Evolutionary conservation across 1,140 invertebrate genomes (phyloP).

Genomic region (Drosophila subobscura): DNA sequence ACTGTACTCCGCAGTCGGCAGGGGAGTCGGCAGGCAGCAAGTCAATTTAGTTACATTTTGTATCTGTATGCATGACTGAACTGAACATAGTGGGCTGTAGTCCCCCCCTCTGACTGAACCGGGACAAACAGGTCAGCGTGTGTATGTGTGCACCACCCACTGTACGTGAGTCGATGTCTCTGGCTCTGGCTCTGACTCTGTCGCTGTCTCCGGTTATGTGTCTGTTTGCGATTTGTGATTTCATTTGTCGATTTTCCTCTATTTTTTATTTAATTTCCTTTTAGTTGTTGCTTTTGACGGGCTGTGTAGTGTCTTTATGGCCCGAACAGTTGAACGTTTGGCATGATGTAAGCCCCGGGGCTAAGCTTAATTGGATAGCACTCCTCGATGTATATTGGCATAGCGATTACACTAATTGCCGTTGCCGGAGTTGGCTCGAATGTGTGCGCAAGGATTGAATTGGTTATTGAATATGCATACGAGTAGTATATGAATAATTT

Average conservation of each 20-base stretch:
- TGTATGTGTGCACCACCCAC: slow-evolving; percentile 13
- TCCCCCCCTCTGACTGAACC: too few species aligned
- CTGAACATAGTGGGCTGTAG: slow-evolving; percentile 7
- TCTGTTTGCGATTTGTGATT: slow-evolving; percentile 53
- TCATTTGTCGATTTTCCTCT: slow-evolving; percentile 53
- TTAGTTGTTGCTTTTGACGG: slow-evolving; percentile 41
- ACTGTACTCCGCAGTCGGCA: slow-evolving; percentile 56
- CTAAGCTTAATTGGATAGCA: slow-evolving; percentile 55
- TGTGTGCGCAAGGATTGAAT: slow-evolving; percentile 14
- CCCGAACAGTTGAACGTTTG: slow-evolving; percentile 5
- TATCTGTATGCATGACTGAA: slow-evolving; percentile 1
- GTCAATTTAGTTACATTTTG: slow-evolving; percentile 51
- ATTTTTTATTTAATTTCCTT: slow-evolving; percentile 51
- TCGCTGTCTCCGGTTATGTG: slow-evolving; percentile 27
- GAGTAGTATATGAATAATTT: slow-evolving; percentile 13
- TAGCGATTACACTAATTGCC: slow-evolving; percentile 50
- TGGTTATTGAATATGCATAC: slow-evolving; percentile 35
- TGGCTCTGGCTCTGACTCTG: slow-evolving; percentile 1
- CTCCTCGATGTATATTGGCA: slow-evolving; percentile 42
- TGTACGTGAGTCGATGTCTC: slow-evolving; percentile 23
- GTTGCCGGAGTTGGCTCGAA: slow-evolving; percentile 34
- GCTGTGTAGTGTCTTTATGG: slow-evolving; percentile 43
- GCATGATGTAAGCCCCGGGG: slow-evolving; percentile 53
- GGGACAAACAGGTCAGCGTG: neutral
- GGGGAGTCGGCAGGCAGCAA: slow-evolving; percentile 19